Base-by-base conservation (phyloP, 2,888 invertebrate species). In the Lithophane semibrunnea region DNA sequence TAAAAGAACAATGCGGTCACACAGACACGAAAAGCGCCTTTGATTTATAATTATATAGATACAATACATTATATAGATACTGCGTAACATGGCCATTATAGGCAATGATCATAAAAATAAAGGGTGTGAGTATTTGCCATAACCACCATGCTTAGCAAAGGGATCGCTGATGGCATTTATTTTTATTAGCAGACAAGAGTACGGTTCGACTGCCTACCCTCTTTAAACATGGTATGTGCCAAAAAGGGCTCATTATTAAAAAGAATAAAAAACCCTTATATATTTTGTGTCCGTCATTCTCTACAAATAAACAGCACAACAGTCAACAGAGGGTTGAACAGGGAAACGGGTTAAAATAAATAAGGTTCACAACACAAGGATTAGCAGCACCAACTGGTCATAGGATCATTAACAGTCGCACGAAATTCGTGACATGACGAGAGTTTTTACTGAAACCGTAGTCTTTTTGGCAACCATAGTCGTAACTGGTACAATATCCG, bases 271-370 rank as follows among this genome's bases (percentile, higher is more conserved):
- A 75, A 16, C 24, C 24, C 12, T 37, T 2, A 64, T 79, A 56
- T 60, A 66, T 64, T 60, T 70, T 65, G 18, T 69, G 21, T n/a
- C 24, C 8, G 74, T 75, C 74, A 72, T 72, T 78, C 24, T 37
- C 7, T 65, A 47, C 60, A 74, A 82, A 82, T 83, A 83, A 69
- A 69, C 54, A 29, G 18, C 3, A 18, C 13, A 61, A n/a, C 42
- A 44, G 64, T 79, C 24, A 61, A 73, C 60, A 65, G n/a, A 70
- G 60, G 68, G 69, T 52, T 66, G 18, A 49, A 29, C 47, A 42
- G 21, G 18, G 42, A 58, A 47, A 71, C 47, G 47, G 56, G 54
- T 58, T 29, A 54, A 9, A 70, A 66, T 54, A 60, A 54, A 66
- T 29, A 61, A 74, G n/a, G 71, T 63, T 18, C 37, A n/a, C 8